Conservation (phyloP, 2,888 invertebrate species). For the Eupelmus urozonus region DNA sequence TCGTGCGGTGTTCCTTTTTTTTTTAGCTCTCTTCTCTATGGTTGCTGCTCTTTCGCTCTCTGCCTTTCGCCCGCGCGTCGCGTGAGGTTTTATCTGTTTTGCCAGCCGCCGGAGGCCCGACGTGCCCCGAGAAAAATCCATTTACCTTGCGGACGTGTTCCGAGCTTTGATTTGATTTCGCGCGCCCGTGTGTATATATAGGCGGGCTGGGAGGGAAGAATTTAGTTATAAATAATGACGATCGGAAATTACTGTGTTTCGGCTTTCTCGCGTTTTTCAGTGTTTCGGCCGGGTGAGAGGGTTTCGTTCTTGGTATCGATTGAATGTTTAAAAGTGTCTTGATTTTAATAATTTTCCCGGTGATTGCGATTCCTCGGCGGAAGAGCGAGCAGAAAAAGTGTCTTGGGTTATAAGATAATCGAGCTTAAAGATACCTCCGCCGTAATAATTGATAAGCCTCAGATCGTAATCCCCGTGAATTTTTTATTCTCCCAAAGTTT, state of each 20-base stretch:
- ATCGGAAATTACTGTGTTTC: conserved; percentile 12
- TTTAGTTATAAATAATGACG: conserved; percentile 38
- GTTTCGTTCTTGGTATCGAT: no score
- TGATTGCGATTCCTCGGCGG: no score
- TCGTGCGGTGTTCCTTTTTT: background rate
- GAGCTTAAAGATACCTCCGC: no score
- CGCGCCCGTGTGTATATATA: background rate
- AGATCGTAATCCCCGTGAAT: no score
- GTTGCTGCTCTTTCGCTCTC: conserved; percentile 18
- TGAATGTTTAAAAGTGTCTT: no score
- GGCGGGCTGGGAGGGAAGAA: conserved; percentile 13
- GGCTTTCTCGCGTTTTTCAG: no score
- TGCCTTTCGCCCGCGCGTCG: conserved; percentile 36
- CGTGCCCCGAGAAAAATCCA: conserved; percentile 50
- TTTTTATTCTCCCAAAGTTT: no score
- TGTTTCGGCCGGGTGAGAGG: no score
- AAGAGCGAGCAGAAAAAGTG: no score
- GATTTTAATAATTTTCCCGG: no score
- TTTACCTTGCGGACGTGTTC: conserved; percentile 50
- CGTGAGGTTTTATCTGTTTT: conserved; percentile 54
- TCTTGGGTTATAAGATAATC: no score
- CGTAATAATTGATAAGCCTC: no score
- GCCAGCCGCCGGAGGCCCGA: conserved; percentile 32
- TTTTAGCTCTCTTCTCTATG: background rate
- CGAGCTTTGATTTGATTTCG: conserved; percentile 48